Evolutionary conservation across 2,113 vertebrate species (phyloP), one percentile per base, ranked within the genome.

Genomic region (Accipiter cooperii): DNA sequence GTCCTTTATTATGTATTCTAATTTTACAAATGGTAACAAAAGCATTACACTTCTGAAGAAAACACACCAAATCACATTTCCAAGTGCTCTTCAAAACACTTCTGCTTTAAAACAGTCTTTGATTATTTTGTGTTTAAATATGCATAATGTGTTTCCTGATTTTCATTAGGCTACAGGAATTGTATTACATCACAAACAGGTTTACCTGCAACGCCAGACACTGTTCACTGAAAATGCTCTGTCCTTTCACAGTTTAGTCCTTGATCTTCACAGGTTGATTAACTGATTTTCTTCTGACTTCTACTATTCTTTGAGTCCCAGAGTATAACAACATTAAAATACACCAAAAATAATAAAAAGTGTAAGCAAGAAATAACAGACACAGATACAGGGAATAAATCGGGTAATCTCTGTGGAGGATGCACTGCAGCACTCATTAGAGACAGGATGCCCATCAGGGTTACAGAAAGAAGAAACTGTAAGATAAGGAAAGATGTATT

Each of bases 371-470:
- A 98, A 17, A 98, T 55, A 8, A 95, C 17, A 3, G 99, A 99
- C 73, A 99, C 98, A 5, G 99, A 61, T 29, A 99, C 96, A 6
- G 99, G 98, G 97, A 99, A 99, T 75, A 99, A 79, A 96, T 99
- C 99, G 0, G 99, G 99, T 4, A 99, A 95, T 86, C 82, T 96
- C 40, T 95, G 95, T 3, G 99, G 99, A 57, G 99, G 99, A 49
- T 86, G 95, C 96, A 98, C 20, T 1, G 90, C 96, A 8, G 97
- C 97, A 6, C 97, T 98, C 26, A 73, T 65, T 9, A 98, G 25
- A 22, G 98, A 99, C 98, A 99, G 96, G 55, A 78, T 85, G 17
- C 95, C 98, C 99, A 99, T 99, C 90, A 90, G 77, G 46, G 92
- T 69, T 29, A 98, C 1, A 13, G 99, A 99, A 28, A 98, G 69